phyloP scores from a whole-genome alignment of 2,797 vertebrate genomes.

The Coendou prehensilis region DNA sequence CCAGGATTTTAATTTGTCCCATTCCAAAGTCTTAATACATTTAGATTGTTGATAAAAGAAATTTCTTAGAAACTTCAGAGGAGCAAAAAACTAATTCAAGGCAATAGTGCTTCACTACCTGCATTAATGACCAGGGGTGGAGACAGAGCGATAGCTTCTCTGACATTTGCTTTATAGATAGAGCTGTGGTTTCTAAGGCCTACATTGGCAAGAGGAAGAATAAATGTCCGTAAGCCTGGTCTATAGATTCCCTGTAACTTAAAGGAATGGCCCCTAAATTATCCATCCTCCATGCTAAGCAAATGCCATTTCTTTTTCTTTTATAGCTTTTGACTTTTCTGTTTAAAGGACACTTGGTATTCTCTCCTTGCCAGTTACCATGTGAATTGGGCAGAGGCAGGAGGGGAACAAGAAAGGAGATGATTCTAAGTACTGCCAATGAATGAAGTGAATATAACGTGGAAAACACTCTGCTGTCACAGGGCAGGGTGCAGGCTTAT shows the following conservation, averaged over 20 bases:
- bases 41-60: neutral
- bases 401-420: neutral
- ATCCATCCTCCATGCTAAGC: conserved; percentile 7
- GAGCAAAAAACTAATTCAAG: conserved; percentile 36
- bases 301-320: conserved; percentile 62
- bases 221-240: neutral
- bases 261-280: conserved; percentile 7
- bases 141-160: conserved; percentile 7
- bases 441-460: neutral
- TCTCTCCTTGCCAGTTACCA: neutral
- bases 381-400: neutral
- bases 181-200: conserved; percentile 9
- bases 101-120: neutral
- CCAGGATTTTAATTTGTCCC: neutral
- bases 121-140: neutral
- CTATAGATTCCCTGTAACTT: conserved; percentile 65
- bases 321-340: conserved; percentile 63
- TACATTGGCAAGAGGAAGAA: conserved; percentile 55
- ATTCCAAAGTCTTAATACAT: neutral
- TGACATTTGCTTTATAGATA: conserved; percentile 62
- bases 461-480: neutral
- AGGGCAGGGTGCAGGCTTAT: neutral
- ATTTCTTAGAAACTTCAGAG: conserved; percentile 51
- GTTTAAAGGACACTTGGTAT: conserved; percentile 36
- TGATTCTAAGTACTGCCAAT: neutral